Evolutionary conservation across 2,888 invertebrate species (phyloP), one percentile per base, ranked within the genome.

Genomic region (Noctua pronuba): DNA sequence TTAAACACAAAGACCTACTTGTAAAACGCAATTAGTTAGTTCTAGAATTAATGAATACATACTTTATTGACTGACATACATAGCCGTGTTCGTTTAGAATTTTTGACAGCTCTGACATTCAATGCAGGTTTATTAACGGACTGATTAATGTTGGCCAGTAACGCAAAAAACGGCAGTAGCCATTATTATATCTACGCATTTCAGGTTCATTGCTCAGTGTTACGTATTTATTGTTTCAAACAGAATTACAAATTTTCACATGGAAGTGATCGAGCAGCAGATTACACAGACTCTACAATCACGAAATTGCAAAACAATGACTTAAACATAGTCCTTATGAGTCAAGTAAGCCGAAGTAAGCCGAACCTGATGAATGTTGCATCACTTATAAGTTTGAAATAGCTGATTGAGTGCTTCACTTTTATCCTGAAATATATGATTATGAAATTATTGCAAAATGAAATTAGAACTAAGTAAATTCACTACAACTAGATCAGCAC

Each of bases 231-330:
- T 67, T 68, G 41, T 52, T 69, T 70, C 31, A 35, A 69, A 65
- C 35, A 73, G 65, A 79, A 79, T 79, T 83, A 78, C 68, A 82
- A 66, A 81, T 83, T 52, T 66, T 84, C 73, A 71, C 84, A 60
- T 80, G 31, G 44, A 67, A 73, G 31, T 62, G 65, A 84, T 85
- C 81, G 75, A 66, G 21, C 52, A 67, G 31, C 60, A 64, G 46
- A 81, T 85, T 73, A 68, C 60, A 72, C 35, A 60, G 64, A 65
- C 62, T 73, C 62, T 75, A 73, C 55, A 76, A 85, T 73, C 73
- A 76, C 55, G n/a, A 70, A 73, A 82, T 83, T 76, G 11, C 82
- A 66, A 82, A 75, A 70, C 86, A 85, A 81, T 82, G 46, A 35
- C 41, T 41, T 69, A 83, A 72, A 85, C 44, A 85, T 73, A 73